Conservation (phyloP, 1,140 invertebrate species). For the Lasioglossum baleicum region DNA sequence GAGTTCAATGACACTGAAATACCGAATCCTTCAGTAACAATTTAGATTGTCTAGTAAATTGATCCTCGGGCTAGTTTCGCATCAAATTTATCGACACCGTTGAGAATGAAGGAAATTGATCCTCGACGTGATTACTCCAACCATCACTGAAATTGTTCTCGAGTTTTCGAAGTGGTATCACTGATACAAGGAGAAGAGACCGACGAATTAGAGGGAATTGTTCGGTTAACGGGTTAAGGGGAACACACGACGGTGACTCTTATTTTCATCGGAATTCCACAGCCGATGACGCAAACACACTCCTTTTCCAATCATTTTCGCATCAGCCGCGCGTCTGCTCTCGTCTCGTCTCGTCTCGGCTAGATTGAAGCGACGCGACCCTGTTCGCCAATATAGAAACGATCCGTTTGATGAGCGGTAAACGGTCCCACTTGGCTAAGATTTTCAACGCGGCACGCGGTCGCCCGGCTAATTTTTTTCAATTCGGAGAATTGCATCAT, state of each 20-base stretch:
- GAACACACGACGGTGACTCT: background rate
- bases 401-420: background rate
- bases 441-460: conserved; percentile 11
- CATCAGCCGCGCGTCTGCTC: background rate
- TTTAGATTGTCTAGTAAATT: too few species aligned
- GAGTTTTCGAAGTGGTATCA: too few species aligned
- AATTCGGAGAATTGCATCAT: conserved; percentile 35
- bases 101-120: too few species aligned
- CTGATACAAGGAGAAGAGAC: too few species aligned
- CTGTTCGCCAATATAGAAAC: background rate
- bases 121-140: too few species aligned
- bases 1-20: too few species aligned
- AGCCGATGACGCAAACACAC: background rate
- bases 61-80: too few species aligned
- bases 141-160: too few species aligned
- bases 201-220: too few species aligned
- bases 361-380: background rate
- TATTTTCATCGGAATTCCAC: background rate
- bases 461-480: conserved; percentile 14
- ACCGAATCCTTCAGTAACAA: too few species aligned
- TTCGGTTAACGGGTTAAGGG: too few species aligned
- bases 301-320: background rate
- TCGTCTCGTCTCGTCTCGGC: background rate
- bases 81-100: too few species aligned
- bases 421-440: background rate